A percentile compares a stretch with the other conserved stretches of the same genome.
phyloP scores from a whole-genome alignment of 2,113 vertebrate genomes.

The Numenius arquata region DNA sequence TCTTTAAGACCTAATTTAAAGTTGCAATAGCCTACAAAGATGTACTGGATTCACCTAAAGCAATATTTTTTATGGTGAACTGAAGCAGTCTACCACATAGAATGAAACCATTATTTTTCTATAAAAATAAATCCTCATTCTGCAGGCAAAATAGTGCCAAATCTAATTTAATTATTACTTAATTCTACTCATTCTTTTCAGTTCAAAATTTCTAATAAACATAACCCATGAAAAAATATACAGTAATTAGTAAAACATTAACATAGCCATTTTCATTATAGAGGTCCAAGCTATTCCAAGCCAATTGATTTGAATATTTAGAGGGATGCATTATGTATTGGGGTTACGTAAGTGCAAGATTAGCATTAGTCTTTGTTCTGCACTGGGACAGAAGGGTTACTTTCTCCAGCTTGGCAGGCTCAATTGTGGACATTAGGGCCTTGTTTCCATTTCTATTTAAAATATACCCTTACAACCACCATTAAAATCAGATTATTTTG shows the following conservation, averaged over 20 bases:
- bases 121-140: neutral
- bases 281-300: neutral
- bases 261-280: neutral
- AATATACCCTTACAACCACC: neutral
- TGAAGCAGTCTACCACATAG: neutral
- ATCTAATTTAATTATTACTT: neutral
- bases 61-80: neutral
- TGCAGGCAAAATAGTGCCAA: neutral
- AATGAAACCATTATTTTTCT: neutral
- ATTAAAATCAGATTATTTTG: neutral
- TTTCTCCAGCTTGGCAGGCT: neutral
- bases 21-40: neutral
- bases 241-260: neutral
- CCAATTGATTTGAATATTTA: neutral
- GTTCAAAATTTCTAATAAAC: neutral
- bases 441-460: neutral
- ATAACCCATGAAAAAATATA: neutral
- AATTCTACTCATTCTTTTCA: neutral
- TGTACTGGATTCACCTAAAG: neutral
- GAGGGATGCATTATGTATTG: neutral
- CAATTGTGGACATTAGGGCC: neutral
- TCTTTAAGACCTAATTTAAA: slow-evolving; percentile 50
- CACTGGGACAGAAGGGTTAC: neutral
- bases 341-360: neutral
- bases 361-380: neutral